Evolutionary conservation across 2,888 invertebrate genomes (phyloP), one percentile per base, ranked within the genome.

Genomic region (Brenthis daphne): DNA sequence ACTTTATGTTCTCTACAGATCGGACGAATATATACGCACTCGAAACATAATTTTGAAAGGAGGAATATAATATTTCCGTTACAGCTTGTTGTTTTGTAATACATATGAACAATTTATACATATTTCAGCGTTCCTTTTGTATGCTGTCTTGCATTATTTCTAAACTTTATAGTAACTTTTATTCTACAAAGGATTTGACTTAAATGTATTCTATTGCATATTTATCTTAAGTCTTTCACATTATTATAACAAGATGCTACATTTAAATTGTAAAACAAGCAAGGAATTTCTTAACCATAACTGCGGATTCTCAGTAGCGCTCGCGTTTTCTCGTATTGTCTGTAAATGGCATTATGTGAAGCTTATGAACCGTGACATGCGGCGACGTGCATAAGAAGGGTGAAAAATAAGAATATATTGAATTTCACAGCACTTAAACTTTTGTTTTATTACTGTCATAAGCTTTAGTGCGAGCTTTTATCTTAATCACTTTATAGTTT

Each of bases 321-420:
- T 57, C 24, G 57, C 57, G 54, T 73, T 72, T 73, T 64, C 71
- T 67, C 48, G 63, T 63, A 69, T 73, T 73, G 71, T 73, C 73
- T 71, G 66, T 68, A 61, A 60, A 70, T 68, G 70, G 63, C 57
- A 64, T 68, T 70, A 72, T 66, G 53, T 54, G 68, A 68, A 50
- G 66, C 66, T 63, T 70, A 70, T 65, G 70, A 64, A 53, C 70
- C 64, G 51, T 70, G 66, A 70, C 72, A 64, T 29, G 67, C 33
- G 47, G 66, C 57, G 56, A 16, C 63, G 56, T 69, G 60, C 63
- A 70, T 63, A 63, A 56, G 51, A 11, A 65, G 63, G 64, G 56
- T 55, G 47, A 64, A 72, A 64, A 67, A 66, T 64, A 57, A 65
- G 64, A 64, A 58, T 64, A 56, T 65, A 58, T 72, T 56, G 64